These are phyloP conservation scores for Xanthostigma xanthostigma DNA, from an alignment of 2,888 invertebrate species.

Conservation along the genomic window DNA sequence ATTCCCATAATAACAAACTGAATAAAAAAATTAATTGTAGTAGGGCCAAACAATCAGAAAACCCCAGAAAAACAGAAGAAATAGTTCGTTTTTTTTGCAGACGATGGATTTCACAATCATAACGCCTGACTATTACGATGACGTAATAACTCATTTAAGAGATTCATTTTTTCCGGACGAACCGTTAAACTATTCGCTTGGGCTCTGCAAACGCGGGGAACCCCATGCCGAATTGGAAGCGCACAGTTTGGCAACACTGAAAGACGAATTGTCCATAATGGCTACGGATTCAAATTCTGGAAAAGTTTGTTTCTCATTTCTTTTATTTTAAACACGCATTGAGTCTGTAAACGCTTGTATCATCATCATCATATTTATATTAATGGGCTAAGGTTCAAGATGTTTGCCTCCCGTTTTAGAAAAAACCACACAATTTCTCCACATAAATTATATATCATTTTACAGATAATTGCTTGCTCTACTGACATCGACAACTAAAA, in stretches of 20 bases:
- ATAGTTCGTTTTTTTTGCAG: neutral
- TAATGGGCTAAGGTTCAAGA: too few species aligned
- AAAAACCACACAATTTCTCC: too few species aligned
- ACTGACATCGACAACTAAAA: too few species aligned
- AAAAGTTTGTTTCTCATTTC: slow-evolving; percentile 31
- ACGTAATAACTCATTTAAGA: slow-evolving; percentile 55
- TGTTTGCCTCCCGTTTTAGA: too few species aligned
- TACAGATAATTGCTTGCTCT: too few species aligned
- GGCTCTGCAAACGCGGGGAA: slow-evolving; percentile 52
- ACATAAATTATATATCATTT: too few species aligned
- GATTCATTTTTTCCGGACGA: slow-evolving; percentile 71
- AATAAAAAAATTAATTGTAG: too few species aligned
- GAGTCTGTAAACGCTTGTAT: too few species aligned
- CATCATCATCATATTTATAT: too few species aligned
- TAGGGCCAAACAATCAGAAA: too few species aligned
- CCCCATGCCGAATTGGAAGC: slow-evolving; percentile 57
- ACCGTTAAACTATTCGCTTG: slow-evolving; percentile 66
- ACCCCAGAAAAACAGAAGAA: neutral
- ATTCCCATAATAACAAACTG: too few species aligned
- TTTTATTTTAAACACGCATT: neutral
- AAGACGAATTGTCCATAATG: slow-evolving; percentile 59
- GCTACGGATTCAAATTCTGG: slow-evolving; percentile 41
- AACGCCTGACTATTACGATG: slow-evolving; percentile 34
- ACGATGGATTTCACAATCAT: slow-evolving; percentile 31
- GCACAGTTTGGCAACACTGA: slow-evolving; percentile 55